Evolutionary conservation across 1,140 invertebrate genomes (phyloP).

Genomic region (Lineus longissimus): DNA sequence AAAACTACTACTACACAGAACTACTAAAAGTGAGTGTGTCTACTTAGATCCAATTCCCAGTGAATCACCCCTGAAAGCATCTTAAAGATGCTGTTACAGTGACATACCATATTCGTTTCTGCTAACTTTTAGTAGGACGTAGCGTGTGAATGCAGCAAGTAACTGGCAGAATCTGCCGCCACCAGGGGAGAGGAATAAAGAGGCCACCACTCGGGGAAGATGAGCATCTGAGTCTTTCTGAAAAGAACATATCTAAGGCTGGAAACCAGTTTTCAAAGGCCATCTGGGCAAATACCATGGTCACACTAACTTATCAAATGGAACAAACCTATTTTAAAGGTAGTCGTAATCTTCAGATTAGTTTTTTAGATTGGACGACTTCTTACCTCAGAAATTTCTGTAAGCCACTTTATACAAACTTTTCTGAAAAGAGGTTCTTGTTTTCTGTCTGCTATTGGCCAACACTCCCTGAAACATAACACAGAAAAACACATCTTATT

Average conservation of each 20-base stretch:
- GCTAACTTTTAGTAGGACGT: slow-evolving; percentile 33
- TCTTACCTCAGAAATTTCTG: slow-evolving; percentile 42
- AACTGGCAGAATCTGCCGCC: slow-evolving; percentile 38
- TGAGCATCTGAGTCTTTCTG: slow-evolving; percentile 36
- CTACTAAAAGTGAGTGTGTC: too few relatives aligned
- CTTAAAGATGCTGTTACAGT: not conserved
- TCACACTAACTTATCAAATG: too few relatives aligned
- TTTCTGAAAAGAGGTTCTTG: slow-evolving; percentile 41
- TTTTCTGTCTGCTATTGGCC: slow-evolving; percentile 46
- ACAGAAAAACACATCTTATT: slow-evolving; percentile 4
- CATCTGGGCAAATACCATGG: too few relatives aligned
- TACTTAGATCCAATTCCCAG: too few relatives aligned
- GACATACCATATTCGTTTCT: slow-evolving; percentile 31
- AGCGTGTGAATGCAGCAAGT: slow-evolving; percentile 30
- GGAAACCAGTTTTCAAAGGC: too few relatives aligned
- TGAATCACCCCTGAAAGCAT: too few relatives aligned
- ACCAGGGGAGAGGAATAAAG: slow-evolving; percentile 38
- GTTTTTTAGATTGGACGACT: too few relatives aligned
- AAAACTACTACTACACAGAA: too few relatives aligned
- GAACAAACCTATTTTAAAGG: too few relatives aligned
- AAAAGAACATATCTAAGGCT: too few relatives aligned
- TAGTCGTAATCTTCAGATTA: too few relatives aligned
- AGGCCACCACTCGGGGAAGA: slow-evolving; percentile 33
- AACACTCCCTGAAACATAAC: slow-evolving; percentile 41
- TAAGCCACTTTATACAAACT: slow-evolving; percentile 41